Conservation (phyloP, 1,140 invertebrate species). For the Dendrolimus punctatus region DNA sequence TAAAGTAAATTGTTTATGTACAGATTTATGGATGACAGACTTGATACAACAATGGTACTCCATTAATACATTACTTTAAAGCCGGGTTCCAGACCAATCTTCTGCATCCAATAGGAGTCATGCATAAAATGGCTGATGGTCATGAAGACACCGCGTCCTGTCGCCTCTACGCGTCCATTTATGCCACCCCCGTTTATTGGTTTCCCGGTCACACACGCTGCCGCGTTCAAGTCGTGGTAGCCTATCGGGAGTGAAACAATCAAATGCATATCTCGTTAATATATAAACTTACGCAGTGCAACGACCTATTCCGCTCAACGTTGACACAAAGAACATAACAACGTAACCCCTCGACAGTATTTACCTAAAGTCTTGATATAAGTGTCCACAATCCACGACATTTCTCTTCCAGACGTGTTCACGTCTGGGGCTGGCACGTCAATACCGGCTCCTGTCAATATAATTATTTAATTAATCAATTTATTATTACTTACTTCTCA, state of each 20-base stretch:
- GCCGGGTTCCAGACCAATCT: slow-evolving; percentile 81
- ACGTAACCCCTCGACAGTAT: not conserved
- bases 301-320: no score
- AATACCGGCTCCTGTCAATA: slow-evolving; percentile 76
- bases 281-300: no score
- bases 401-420: slow-evolving; percentile 85
- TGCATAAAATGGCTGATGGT: slow-evolving; percentile 85
- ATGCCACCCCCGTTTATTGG: slow-evolving; percentile 84
- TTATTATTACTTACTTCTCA: not conserved
- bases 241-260: slow-evolving; percentile 41
- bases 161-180: slow-evolving; percentile 89
- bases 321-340: no score
- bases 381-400: slow-evolving; percentile 91
- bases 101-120: slow-evolving; percentile 84
- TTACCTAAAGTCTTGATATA: slow-evolving; percentile 82
- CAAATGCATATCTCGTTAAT: no score
- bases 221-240: slow-evolving; percentile 85
- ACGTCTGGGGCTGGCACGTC: slow-evolving; percentile 92
- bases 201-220: slow-evolving; percentile 91
- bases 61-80: slow-evolving; percentile 35
- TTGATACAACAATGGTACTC: not conserved
- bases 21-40: not conserved
- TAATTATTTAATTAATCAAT: no score
- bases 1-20: not conserved
- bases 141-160: slow-evolving; percentile 91